These are phyloP conservation scores for Drosophila sp. DNA, from an alignment of 1,140 invertebrate species.

Conservation along the genomic window DNA sequence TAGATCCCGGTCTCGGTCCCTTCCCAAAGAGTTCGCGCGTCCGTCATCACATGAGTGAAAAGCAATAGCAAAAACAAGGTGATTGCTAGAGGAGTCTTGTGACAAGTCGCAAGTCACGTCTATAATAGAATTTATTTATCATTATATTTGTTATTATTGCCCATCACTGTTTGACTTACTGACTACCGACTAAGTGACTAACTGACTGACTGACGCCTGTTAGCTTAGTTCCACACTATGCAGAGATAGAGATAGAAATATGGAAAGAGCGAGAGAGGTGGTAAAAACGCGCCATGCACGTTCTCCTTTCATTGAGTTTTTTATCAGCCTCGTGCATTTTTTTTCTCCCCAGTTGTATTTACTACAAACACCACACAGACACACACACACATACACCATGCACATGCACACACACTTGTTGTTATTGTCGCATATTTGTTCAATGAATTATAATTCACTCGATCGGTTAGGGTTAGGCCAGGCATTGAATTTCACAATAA, in stretches of 20 bases:
- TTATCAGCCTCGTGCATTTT: slow-evolving; percentile 45
- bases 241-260: slow-evolving; percentile 3
- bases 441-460: slow-evolving; percentile 55
- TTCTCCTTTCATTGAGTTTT: slow-evolving; percentile 35
- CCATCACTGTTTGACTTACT: slow-evolving; percentile 22
- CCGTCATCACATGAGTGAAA: slow-evolving; percentile 47
- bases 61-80: slow-evolving; percentile 20
- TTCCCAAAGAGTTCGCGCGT: slow-evolving; percentile 27
- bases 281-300: slow-evolving; percentile 40
- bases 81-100: slow-evolving; percentile 44
- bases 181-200: not conserved
- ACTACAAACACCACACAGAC: slow-evolving; percentile 17
- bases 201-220: slow-evolving; percentile 7
- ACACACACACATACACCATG: not conserved
- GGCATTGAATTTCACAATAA: slow-evolving; percentile 62
- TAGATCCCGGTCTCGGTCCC: not conserved
- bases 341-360: slow-evolving; percentile 40
- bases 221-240: not conserved
- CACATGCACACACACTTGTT: not conserved
- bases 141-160: slow-evolving; percentile 30
- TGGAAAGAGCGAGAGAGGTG: slow-evolving; percentile 14
- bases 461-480: slow-evolving; percentile 29
- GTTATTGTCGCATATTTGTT: slow-evolving; percentile 39
- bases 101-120: slow-evolving; percentile 55
- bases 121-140: slow-evolving; percentile 55